These are phyloP conservation scores for Drosophila funebris DNA, from an alignment of 1,140 invertebrate species.

Conservation along the genomic window DNA sequence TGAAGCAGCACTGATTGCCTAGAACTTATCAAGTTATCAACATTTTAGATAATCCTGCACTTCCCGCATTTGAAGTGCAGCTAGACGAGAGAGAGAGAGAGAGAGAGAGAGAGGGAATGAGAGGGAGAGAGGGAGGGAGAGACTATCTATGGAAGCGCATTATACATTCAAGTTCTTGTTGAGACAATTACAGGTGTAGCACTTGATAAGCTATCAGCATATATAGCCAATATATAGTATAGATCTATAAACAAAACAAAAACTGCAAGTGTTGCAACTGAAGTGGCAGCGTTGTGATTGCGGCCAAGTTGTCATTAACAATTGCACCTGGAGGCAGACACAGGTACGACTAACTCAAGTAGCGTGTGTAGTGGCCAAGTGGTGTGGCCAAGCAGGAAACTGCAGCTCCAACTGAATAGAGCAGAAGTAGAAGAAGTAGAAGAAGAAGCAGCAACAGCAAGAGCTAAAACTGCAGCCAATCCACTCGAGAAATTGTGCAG, in stretches of 20 bases:
- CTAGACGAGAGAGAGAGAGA: no score
- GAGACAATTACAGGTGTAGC: neutral
- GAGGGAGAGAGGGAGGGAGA: no score
- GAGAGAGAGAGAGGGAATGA: no score
- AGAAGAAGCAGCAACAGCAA: no score
- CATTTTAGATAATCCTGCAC: neutral
- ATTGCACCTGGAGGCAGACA: neutral
- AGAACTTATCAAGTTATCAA: neutral
- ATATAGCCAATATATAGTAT: neutral
- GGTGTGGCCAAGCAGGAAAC: conserved; percentile 23
- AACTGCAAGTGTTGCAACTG: neutral
- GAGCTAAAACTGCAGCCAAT: conserved; percentile 49
- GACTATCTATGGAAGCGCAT: neutral
- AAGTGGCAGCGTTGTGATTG: neutral
- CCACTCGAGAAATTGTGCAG: conserved; percentile 47
- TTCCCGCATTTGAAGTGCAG: neutral
- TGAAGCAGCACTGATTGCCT: neutral
- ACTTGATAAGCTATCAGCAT: conserved; percentile 49
- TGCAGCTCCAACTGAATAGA: conserved; percentile 47
- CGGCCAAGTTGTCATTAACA: conserved; percentile 20
- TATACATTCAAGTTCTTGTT: neutral
- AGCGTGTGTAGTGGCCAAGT: conserved; percentile 22
- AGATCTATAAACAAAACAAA: neutral
- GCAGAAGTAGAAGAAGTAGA: neutral
- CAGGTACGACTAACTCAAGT: conserved; percentile 31